Evolutionary conservation across 2,888 invertebrate genomes (phyloP).

Genomic region (Pristionchus japonicus): DNA sequence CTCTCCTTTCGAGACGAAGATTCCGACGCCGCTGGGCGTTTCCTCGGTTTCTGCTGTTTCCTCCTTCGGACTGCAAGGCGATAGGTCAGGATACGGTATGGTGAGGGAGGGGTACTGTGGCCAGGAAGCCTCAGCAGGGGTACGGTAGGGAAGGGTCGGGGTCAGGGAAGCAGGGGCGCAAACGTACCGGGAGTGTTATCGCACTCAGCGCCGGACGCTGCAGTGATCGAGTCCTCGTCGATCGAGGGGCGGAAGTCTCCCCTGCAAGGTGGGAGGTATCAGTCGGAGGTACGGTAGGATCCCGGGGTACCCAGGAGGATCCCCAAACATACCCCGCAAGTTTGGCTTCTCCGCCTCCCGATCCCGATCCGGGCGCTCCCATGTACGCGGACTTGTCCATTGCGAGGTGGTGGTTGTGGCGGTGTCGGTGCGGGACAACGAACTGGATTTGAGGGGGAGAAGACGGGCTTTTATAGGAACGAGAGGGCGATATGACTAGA

Average conservation of each 20-base stretch:
- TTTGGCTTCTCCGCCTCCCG: background rate
- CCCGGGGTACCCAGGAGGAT: background rate
- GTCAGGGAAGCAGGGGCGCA: background rate
- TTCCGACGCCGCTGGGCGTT: background rate
- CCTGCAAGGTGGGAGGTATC: slow-evolving; percentile 7
- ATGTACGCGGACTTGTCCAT: slow-evolving; percentile 34
- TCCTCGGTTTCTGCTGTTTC: too few relatives aligned
- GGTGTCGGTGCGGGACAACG: too few relatives aligned
- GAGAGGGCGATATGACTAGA: too few relatives aligned
- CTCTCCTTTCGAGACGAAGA: too few relatives aligned
- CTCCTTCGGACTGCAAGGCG: slow-evolving; percentile 2
- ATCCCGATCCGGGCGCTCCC: background rate
- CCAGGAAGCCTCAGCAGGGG: too few relatives aligned
- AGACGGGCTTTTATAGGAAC: background rate
- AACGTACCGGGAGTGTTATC: background rate
- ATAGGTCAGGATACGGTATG: background rate
- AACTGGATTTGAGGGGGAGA: background rate
- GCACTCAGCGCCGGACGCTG: background rate
- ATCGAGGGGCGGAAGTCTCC: slow-evolving; percentile 5
- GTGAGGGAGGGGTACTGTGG: too few relatives aligned
- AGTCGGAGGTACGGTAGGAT: background rate
- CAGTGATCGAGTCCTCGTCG: too few relatives aligned
- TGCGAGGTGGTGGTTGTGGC: background rate
- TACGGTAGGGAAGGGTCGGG: background rate
- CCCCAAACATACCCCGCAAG: background rate